A percentile compares a stretch with the other conserved stretches of the same genome.
Evolutionary conservation across 2,113 vertebrate genomes (phyloP).

Genomic region (Sitta europaea): DNA sequence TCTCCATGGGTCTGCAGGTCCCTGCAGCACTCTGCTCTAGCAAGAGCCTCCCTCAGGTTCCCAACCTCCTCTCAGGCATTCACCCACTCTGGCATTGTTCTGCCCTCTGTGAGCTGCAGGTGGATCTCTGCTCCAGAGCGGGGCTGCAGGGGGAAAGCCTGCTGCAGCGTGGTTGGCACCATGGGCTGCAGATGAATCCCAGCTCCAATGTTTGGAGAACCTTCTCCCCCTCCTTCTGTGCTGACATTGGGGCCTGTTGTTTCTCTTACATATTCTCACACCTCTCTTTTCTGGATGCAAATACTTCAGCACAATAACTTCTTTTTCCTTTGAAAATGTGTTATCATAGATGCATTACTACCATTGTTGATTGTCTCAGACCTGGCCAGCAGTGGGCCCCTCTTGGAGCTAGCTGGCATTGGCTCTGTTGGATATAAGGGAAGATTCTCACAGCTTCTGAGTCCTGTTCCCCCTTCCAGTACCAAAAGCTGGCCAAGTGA

Average conservation of each 20-base stretch:
- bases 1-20: rapidly evolving
- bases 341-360: background rate
- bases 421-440: background rate
- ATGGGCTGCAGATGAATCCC: rapidly evolving
- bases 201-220: background rate
- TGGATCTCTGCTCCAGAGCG: background rate
- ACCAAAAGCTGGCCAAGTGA: background rate
- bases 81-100: too few relatives aligned
- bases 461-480: background rate
- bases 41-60: rapidly evolving
- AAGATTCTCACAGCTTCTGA: background rate
- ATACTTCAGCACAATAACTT: background rate
- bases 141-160: background rate
- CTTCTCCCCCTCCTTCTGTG: background rate
- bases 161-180: too few relatives aligned
- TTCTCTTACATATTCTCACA: background rate
- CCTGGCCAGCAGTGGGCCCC: background rate
- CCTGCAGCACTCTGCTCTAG: background rate
- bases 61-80: background rate
- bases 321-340: background rate
- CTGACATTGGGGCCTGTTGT: background rate
- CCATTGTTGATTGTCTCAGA: background rate
- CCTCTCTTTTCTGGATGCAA: background rate
- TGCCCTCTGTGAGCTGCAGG: background rate
- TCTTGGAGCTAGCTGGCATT: background rate